Evolutionary conservation across 37 sponge, comb jelly and placozoan species (phyloP).

Genomic region (Halisarca cf. caerulea): DNA sequence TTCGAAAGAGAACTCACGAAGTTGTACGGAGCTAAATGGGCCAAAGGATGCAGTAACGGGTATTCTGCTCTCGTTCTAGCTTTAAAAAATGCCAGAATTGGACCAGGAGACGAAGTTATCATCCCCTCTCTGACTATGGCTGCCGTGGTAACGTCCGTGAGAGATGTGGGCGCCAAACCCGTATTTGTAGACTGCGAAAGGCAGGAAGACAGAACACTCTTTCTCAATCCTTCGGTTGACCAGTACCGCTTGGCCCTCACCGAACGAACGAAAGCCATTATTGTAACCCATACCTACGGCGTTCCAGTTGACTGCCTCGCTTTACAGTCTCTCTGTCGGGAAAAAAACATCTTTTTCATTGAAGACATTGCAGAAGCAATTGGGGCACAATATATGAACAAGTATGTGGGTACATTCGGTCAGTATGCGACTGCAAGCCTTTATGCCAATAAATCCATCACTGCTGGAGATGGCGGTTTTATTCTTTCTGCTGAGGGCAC

Average conservation of each 20-base stretch:
- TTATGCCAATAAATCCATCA: too few species aligned
- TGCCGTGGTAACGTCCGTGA: constrained; percentile 45
- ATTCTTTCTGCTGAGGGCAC: constrained; percentile 29
- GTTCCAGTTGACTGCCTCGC: constrained; percentile 36
- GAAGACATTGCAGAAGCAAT: constrained; percentile 65
- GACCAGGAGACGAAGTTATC: constrained; percentile 48
- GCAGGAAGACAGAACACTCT: too few species aligned
- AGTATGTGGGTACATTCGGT: constrained; percentile 41
- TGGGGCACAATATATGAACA: constrained; percentile 37
- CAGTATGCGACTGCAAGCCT: constrained; percentile 54
- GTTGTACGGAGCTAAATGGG: constrained; percentile 24
- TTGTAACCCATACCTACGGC: constrained; percentile 60
- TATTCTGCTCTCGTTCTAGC: constrained; percentile 52
- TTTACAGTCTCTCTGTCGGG: constrained; percentile 1
- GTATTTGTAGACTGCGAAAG: constrained; percentile 55
- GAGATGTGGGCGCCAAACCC: constrained; percentile 36
- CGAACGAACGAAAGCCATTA: constrained; percentile 23
- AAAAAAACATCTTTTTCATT: constrained; percentile 26
- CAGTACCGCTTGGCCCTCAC: constrained; percentile 21
- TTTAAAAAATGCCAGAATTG: too few species aligned
- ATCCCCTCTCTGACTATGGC: constrained; percentile 55
- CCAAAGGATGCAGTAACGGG: constrained; percentile 56
- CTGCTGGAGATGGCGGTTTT: constrained; percentile 62
- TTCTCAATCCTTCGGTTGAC: constrained; percentile 44
- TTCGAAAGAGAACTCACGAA: constrained; percentile 31